These are phyloP conservation scores for Pomatostomus ruficeps DNA, from an alignment of 2,113 vertebrate genomes.

Conservation along the genomic window DNA sequence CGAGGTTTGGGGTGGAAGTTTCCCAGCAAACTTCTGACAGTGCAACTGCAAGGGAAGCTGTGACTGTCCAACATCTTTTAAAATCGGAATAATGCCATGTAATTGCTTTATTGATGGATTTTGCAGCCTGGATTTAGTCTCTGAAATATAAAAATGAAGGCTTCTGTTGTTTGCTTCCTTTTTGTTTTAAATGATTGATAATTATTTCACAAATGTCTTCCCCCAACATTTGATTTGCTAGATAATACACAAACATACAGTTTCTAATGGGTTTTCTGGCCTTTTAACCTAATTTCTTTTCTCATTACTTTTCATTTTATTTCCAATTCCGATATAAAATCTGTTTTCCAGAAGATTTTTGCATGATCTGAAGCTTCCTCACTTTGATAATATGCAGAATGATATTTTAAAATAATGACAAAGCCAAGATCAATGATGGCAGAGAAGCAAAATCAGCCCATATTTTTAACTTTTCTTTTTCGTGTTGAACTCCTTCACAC, in stretches of 20 bases:
- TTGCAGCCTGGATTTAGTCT: background rate
- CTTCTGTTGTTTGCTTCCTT: constrained; percentile 13
- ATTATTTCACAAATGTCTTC: constrained; percentile 48
- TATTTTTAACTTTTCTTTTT: background rate
- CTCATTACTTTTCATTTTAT: constrained; percentile 47
- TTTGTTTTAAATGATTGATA: constrained; percentile 44
- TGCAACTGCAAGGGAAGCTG: background rate
- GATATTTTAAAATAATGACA: background rate
- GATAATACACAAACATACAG: constrained; percentile 44
- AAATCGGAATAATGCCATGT: background rate
- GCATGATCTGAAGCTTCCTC: background rate
- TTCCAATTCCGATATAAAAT: constrained; percentile 16
- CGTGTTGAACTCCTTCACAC: background rate
- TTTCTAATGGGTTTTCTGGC: constrained; percentile 46
- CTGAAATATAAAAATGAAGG: background rate
- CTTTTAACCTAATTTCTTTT: constrained; percentile 53
- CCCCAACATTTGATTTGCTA: constrained; percentile 45
- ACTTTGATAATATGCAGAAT: background rate
- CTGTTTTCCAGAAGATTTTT: constrained; percentile 19
- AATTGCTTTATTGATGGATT: background rate
- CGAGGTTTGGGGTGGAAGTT: background rate
- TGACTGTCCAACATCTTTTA: background rate
- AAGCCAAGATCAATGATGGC: background rate
- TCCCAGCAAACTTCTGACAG: background rate
- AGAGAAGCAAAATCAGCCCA: background rate